These are phyloP conservation scores for Girardinus metallicus DNA, from an alignment of 2,797 vertebrate species.

Conservation along the genomic window DNA sequence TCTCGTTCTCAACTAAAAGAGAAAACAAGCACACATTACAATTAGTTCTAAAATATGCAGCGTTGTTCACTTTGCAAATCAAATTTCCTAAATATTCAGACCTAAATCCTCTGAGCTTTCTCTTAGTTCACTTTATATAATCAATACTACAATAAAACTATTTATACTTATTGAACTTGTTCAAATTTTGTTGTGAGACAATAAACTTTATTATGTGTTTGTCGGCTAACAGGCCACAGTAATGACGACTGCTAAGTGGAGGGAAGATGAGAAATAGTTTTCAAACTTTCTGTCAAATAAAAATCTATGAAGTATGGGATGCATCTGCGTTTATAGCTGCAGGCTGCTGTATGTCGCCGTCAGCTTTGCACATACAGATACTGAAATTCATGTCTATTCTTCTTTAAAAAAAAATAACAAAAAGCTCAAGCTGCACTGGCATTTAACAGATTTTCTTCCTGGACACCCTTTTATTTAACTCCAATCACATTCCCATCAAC, in stretches of 20 bases:
- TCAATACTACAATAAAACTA: neutral
- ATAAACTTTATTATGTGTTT: neutral
- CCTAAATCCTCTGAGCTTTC: neutral
- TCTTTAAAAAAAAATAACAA: neutral
- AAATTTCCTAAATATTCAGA: neutral
- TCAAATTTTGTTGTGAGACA: neutral
- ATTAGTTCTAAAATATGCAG: neutral
- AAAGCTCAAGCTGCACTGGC: neutral
- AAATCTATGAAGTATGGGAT: neutral
- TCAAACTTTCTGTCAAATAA: neutral
- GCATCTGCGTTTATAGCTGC: neutral
- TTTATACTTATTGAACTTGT: neutral
- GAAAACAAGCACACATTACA: neutral
- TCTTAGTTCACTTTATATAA: neutral
- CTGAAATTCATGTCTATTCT: neutral
- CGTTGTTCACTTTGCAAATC: neutral
- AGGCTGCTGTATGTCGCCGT: neutral
- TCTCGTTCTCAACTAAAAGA: conserved; percentile 93
- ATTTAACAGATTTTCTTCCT: neutral
- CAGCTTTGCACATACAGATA: neutral
- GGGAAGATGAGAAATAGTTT: neutral
- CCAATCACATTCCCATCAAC: neutral
- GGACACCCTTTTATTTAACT: neutral
- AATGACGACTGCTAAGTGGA: neutral
- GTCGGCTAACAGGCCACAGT: neutral